Conservation (phyloP, 37 sponge, comb jelly and placozoan genomes). For the Diacarnus erythraeanus region DNA sequence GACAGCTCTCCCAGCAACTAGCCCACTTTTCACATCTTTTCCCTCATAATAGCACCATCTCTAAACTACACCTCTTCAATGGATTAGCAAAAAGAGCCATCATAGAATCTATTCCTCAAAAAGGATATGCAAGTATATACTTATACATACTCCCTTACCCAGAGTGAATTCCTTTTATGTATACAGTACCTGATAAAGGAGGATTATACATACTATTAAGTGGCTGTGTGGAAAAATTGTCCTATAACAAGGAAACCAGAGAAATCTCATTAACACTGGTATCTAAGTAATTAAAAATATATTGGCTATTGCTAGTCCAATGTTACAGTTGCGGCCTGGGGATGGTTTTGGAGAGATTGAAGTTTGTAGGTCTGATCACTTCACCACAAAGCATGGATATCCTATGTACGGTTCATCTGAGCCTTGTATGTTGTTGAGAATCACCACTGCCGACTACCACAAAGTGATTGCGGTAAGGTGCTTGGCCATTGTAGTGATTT, state of each 20-base stretch:
- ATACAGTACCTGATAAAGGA: slow-evolving; percentile 46
- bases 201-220: slow-evolving; percentile 52
- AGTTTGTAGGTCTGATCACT: background rate
- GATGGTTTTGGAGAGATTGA: slow-evolving; percentile 39
- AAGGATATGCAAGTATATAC: slow-evolving; percentile 34
- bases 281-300: background rate
- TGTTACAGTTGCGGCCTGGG: slow-evolving; percentile 35
- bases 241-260: slow-evolving; percentile 2
- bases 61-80: background rate
- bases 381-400: slow-evolving; percentile 2
- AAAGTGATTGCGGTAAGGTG: slow-evolving; percentile 25
- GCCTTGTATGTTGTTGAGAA: slow-evolving; percentile 33
- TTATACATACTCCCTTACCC: background rate
- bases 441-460: slow-evolving; percentile 30
- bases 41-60: background rate
- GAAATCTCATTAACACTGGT: slow-evolving; percentile 28
- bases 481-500: background rate
- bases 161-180: background rate
- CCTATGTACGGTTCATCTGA: slow-evolving; percentile 19
- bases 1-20: slow-evolving; percentile 25
- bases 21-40: slow-evolving; percentile 32
- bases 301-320: background rate
- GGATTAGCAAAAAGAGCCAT: slow-evolving; percentile 26
- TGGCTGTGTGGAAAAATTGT: slow-evolving; percentile 30
- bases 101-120: slow-evolving; percentile 3